phyloP scores from a whole-genome alignment of 2,113 vertebrate species.

The Xiphophorus maculatus region DNA sequence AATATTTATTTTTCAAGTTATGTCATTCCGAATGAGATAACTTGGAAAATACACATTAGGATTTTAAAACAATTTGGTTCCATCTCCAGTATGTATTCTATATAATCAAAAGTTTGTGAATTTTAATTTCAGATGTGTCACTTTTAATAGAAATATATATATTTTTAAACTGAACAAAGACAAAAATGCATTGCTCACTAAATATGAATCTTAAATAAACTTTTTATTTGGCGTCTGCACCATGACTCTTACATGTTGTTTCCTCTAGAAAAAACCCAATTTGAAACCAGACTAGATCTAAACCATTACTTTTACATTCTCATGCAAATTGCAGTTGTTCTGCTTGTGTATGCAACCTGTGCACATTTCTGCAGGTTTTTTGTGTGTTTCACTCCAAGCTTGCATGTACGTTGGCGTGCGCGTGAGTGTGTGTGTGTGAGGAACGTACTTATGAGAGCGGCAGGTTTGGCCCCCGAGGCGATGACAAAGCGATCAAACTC shows the following conservation, averaged over 20 bases:
- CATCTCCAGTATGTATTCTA: too few relatives aligned
- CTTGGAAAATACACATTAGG: background rate
- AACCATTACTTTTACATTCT: constrained; percentile 36
- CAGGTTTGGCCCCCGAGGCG: constrained; percentile 77
- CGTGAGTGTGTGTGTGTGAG: constrained; percentile 34
- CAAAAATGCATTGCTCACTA: background rate
- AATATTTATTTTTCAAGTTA: background rate
- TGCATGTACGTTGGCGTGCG: background rate
- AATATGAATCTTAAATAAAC: constrained; percentile 18
- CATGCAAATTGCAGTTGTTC: constrained; percentile 48
- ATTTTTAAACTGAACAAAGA: background rate
- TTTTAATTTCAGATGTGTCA: background rate
- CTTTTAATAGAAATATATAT: background rate
- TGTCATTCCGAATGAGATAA: background rate
- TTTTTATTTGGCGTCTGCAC: constrained; percentile 37
- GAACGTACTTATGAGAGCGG: constrained; percentile 47
- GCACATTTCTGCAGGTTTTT: constrained; percentile 5
- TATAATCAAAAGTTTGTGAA: background rate
- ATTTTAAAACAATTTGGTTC: background rate
- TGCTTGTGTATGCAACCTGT: background rate
- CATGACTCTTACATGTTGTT: background rate
- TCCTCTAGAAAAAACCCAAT: constrained; percentile 25
- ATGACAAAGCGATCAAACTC: constrained; percentile 85
- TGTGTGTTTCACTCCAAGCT: constrained; percentile 22
- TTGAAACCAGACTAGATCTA: constrained; percentile 21